These are phyloP conservation scores for Hirtodrosophila duncani DNA, from an alignment of 2,888 invertebrate genomes.

Conservation along the genomic window DNA sequence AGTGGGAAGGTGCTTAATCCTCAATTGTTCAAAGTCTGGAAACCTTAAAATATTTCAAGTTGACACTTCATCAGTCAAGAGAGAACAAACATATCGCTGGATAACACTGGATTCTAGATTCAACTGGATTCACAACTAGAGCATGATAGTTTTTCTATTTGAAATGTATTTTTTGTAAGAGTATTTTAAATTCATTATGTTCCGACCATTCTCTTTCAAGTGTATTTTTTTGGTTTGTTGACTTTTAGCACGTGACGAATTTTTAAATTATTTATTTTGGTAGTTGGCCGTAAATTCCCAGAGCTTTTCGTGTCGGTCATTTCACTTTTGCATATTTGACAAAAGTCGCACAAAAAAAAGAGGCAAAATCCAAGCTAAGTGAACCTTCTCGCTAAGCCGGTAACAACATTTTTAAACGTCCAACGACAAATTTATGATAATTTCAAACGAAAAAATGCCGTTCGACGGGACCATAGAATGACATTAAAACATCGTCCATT, in stretches of 20 bases:
- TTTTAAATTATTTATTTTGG: constrained; percentile 71
- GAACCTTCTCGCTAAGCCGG: constrained; percentile 34
- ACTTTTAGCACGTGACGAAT: constrained; percentile 65
- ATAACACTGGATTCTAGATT: too few species aligned
- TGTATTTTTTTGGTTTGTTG: constrained; percentile 16
- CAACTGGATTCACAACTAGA: too few species aligned
- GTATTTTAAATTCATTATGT: neutral
- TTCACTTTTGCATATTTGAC: constrained; percentile 58
- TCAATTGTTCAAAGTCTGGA: too few species aligned
- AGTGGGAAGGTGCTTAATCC: too few species aligned
- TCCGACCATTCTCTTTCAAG: neutral
- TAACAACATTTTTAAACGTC: constrained; percentile 48
- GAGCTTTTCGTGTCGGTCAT: constrained; percentile 55
- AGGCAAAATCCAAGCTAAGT: constrained; percentile 18
- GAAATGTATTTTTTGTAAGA: too few species aligned
- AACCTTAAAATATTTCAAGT: too few species aligned
- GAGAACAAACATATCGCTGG: too few species aligned
- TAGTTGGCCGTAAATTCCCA: constrained; percentile 54
- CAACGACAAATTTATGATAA: constrained; percentile 74
- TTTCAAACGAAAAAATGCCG: constrained; percentile 54
- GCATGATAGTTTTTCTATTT: too few species aligned
- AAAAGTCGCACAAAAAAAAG: constrained; percentile 14
- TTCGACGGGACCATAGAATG: constrained; percentile 55
- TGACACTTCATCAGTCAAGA: too few species aligned
- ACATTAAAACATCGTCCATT: constrained; percentile 74